A percentile compares a stretch with the other conserved stretches of the same genome.
These are phyloP conservation scores for Acrobasis consociella DNA, from an alignment of 2,888 invertebrate species.

Conservation along the genomic window DNA sequence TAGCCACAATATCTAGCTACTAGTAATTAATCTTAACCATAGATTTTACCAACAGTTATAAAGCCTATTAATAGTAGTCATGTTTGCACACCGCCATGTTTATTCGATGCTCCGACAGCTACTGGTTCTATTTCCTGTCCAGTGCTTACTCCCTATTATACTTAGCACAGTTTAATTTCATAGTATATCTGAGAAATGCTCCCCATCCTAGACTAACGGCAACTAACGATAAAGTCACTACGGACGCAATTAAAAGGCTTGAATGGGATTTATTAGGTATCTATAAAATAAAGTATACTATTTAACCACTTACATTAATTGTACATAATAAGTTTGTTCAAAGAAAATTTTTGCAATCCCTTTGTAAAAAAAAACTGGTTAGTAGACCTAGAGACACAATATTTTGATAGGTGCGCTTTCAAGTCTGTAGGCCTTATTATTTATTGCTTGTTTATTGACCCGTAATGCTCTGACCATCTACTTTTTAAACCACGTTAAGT, in stretches of 20 bases:
- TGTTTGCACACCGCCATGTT: neutral
- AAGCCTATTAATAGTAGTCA: conserved; percentile 4
- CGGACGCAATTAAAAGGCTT: conserved; percentile 16
- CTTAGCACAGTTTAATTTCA: conserved; percentile 19
- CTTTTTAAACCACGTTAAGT: too few relatives aligned
- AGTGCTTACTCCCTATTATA: conserved; percentile 2
- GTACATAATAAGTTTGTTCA: too few relatives aligned
- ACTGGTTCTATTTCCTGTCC: conserved; percentile 12
- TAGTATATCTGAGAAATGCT: conserved; percentile 1
- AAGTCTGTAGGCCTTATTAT: too few relatives aligned
- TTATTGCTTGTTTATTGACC: too few relatives aligned
- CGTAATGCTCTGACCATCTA: too few relatives aligned
- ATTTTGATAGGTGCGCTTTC: too few relatives aligned
- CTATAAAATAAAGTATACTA: too few relatives aligned
- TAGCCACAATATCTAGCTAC: neutral
- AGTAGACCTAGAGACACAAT: too few relatives aligned
- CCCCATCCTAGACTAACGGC: conserved; percentile 16
- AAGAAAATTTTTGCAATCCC: too few relatives aligned
- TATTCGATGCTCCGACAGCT: neutral
- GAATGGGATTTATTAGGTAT: neutral
- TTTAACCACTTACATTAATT: too few relatives aligned
- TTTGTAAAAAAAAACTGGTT: too few relatives aligned
- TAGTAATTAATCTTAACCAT: neutral
- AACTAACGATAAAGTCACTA: conserved; percentile 3
- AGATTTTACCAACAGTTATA: neutral